A percentile compares a stretch with the other conserved stretches of the same genome.
phyloP scores from a whole-genome alignment of 2,797 vertebrate genomes.

The Tenualosa ilisha region DNA sequence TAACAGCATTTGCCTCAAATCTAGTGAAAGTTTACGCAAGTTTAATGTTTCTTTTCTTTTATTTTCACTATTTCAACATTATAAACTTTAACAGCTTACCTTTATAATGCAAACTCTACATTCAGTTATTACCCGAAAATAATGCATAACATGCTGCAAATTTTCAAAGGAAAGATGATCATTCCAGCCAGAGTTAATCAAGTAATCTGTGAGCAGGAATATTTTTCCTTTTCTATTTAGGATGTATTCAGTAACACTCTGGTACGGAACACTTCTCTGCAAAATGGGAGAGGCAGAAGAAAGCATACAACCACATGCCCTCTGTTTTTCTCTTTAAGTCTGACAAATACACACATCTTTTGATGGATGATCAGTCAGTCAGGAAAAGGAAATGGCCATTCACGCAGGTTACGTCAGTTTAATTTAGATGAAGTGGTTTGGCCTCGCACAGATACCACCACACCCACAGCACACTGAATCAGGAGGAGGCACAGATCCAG shows the following conservation, averaged over 20 bases:
- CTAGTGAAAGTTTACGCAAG: neutral
- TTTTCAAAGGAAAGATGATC: neutral
- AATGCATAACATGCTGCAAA: no score
- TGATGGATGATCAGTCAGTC: neutral
- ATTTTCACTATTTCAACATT: neutral
- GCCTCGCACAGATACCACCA: neutral
- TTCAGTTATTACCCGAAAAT: neutral
- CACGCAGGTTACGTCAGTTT: slow-evolving; percentile 26
- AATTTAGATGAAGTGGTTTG: slow-evolving; percentile 26
- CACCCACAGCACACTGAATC: neutral
- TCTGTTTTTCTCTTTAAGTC: neutral
- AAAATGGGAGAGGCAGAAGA: neutral
- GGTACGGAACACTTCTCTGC: neutral
- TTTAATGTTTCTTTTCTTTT: neutral
- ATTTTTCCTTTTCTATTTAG: neutral
- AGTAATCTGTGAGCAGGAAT: neutral
- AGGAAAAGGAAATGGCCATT: slow-evolving; percentile 10
- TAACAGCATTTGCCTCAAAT: neutral
- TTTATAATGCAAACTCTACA: neutral
- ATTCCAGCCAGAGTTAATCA: neutral
- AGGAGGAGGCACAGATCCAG: neutral
- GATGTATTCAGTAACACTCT: neutral
- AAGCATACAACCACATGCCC: neutral
- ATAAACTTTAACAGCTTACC: neutral
- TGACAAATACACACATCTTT: slow-evolving; percentile 8